Evolutionary conservation across 2,113 vertebrate genomes (phyloP).

Genomic region (Trogon melanurus): DNA sequence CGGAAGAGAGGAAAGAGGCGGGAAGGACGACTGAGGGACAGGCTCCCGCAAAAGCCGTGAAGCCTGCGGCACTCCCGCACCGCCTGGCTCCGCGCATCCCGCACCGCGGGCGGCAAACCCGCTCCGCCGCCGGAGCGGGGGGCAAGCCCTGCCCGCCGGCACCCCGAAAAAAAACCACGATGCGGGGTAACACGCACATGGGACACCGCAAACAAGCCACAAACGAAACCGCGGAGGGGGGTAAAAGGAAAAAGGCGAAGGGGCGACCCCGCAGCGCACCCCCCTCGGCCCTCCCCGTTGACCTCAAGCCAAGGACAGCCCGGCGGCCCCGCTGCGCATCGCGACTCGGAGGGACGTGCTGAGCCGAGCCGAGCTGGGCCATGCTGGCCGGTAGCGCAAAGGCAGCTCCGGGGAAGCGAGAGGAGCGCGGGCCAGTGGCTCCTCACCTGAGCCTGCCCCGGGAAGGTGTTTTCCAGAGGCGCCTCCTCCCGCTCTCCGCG

Average conservation of each 20-base stretch:
- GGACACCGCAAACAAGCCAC: neutral
- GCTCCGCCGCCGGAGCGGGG: neutral
- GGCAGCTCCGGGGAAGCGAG: no score
- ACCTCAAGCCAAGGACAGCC: conserved; percentile 79
- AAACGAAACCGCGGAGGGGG: neutral
- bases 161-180: no score
- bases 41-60: neutral
- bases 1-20: neutral
- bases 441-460: conserved; percentile 67
- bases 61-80: neutral
- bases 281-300: conserved; percentile 34
- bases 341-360: neutral
- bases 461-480: neutral
- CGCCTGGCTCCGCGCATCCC: neutral
- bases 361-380: no score
- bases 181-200: no score
- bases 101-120: neutral
- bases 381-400: no score
- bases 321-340: neutral
- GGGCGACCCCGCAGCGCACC: neutral
- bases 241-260: no score
- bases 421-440: neutral
- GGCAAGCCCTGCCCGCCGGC: no score
- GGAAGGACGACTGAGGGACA: conserved; percentile 5
- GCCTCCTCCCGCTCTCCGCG: neutral